These are phyloP conservation scores for Micoletzkya japonica DNA, from an alignment of 2,888 invertebrate genomes.

Conservation along the genomic window DNA sequence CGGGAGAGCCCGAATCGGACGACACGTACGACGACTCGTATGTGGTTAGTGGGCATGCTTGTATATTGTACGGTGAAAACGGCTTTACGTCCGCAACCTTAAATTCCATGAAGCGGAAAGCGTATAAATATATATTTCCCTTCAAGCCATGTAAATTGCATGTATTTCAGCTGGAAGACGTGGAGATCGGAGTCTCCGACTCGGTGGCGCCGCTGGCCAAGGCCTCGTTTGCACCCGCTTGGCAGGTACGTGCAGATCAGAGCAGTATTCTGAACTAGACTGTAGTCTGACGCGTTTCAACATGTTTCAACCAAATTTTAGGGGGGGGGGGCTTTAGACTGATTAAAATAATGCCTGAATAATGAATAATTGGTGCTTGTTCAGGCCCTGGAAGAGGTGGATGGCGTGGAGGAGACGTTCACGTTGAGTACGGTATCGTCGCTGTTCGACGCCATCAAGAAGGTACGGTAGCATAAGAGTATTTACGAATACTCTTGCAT, in stretches of 20 bases:
- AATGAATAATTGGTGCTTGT: not conserved
- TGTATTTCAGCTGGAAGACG: conserved; percentile 79
- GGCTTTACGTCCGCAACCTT: not conserved
- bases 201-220: conserved; percentile 81
- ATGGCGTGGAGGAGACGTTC: conserved; percentile 85
- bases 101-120: conserved; percentile 1
- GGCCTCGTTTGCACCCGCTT: conserved; percentile 78
- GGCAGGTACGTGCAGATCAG: conserved; percentile 63
- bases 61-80: not conserved
- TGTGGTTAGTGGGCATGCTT: conserved; percentile 35
- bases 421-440: conserved; percentile 80
- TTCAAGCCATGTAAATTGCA: no score
- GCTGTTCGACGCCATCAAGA: conserved; percentile 67
- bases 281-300: not conserved
- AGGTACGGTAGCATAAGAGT: conserved; percentile 28
- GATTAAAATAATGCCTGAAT: no score
- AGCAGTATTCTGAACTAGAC: not conserved
- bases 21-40: conserved; percentile 96
- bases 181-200: conserved; percentile 82
- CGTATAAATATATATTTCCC: not conserved
- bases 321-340: no score
- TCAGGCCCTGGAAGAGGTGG: conserved; percentile 70
- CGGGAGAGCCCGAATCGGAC: conserved; percentile 90
- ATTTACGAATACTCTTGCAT: not conserved
- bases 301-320: no score